Base-by-base conservation (phyloP, 53 echinoderm and acorn worm genomes). In the Holothuria leucospilota region DNA sequence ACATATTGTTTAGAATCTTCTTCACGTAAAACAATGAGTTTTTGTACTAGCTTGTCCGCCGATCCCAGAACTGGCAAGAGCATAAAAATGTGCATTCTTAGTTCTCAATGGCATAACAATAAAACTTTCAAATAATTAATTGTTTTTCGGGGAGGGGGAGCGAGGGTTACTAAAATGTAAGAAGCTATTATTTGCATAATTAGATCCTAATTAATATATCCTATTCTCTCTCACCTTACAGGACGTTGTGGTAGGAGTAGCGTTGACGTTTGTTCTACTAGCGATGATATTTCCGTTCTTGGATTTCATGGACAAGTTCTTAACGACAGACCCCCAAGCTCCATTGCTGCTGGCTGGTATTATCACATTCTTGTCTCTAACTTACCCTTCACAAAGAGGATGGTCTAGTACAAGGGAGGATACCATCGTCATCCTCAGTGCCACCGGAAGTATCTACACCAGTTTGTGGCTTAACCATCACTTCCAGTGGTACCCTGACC, bases 161-260 rank as follows among this genome's bases (percentile, higher is more conserved):
- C 2, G 34, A 34, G 34, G 34, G 34, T 34, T 34, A 34, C 3
- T 34, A 34, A 34, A 34, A 34, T 34, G 34, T 34, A 34, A 2
- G n/a, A n/a, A 34, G 3, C 3, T 34, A 2, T 34, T 3, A 34
- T 34, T 34, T 2, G 34, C 46, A 4, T 46, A 46, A 13, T 16
- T 2, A 0, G 56, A 18, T 34, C 0, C 16, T 39, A 41, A 20
- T 42, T 29, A 30, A 73, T 40, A 9, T 0, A 6, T 2, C 42
- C 13, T 27, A 3, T 26, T 23, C 14, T 53, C 51, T 78, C 20
- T 12, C 65, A 30, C 8, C 2, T 79, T 65, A 60, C 82, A 96
- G 96, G 96, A 96, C 65, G 87, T 96, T 24, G 63, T 96, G 5
- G 90, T 88, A 20, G 96, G 96, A n/a, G 81, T 93, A 24, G 40